Base-by-base conservation (phyloP, 2,797 vertebrate genomes). In the Fundulus diaphanus region DNA sequence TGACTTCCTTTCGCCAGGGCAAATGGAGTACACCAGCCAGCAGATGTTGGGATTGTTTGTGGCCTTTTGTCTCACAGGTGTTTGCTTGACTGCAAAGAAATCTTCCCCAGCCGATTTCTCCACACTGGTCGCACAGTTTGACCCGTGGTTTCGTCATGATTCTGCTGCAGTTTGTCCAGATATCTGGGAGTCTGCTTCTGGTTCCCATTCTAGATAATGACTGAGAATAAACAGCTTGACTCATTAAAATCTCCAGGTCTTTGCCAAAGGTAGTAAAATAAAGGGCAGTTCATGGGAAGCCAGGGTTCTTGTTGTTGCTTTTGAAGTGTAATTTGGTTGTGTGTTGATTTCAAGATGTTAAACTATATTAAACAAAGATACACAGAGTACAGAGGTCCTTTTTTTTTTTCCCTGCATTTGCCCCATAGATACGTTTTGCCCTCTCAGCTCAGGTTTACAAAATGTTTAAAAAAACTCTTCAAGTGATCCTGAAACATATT, bases 41-140 rank as follows among this genome's bases (percentile, higher is more conserved):
- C 91, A 91, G 82, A 91, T 89, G 89, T 76, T 40, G 67, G 44
- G 0, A 65, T 65, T 77, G 82, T 85, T 90, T 9, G 44, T 54
- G 1, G 18, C 54, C 52, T 78, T 82, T 85, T 74, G 72, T 80
- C 75, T 82, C 46, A 35, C 76, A 88, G 87, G 83, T 90, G 82
- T 77, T 81, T 75, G 73, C 83, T 85, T 81, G 70, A 73, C 52
- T 57, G 73, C 72, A 68, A 67, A 79, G 82, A 59, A 79, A 88
- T 63, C 72, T 68, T 24, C 74, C 75, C 33, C 68, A 65, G 61
- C 29, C 22, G 18, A 46, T 82, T 78, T 57, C 71, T 68, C 48
- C 69, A 80, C 52, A 42, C 79, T n/a, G 78, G 71, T 72, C 22
- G 27, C 75, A 33, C 31, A 48, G 15, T 81, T 89, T 83, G 73